Conservation (phyloP, 35 echinoderm and acorn worm genomes). For the Apostichopus californicus region DNA sequence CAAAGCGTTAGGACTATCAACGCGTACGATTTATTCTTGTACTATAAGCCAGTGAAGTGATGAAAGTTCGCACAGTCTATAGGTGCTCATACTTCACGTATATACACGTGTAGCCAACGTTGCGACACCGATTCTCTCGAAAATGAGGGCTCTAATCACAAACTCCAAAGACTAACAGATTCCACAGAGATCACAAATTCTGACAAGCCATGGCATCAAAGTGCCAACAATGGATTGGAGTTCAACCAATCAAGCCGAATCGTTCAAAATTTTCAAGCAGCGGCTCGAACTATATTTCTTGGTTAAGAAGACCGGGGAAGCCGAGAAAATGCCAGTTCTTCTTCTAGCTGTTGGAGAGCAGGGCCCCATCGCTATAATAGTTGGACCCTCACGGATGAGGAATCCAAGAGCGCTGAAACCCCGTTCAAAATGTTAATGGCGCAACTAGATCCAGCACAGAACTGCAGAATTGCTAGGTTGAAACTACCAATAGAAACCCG, state of each 20-base stretch:
- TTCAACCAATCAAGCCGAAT: background rate
- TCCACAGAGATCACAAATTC: background rate
- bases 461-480: background rate
- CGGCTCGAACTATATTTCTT: conserved; percentile 1
- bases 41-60: too few relatives aligned
- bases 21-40: too few relatives aligned
- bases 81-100: too few relatives aligned
- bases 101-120: background rate
- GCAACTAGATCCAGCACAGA: background rate
- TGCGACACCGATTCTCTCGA: background rate
- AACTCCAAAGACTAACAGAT: conserved; percentile 22
- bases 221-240: conserved; percentile 20
- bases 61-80: too few relatives aligned
- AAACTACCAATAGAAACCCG: background rate
- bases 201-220: background rate
- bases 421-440: background rate
- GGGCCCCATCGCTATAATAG: background rate
- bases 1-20: too few relatives aligned
- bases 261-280: conserved; percentile 13
- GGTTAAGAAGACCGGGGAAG: background rate
- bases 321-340: background rate
- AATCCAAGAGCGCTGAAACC: background rate
- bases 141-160: background rate
- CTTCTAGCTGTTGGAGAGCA: conserved; percentile 2
- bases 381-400: conserved; percentile 4